These are phyloP conservation scores for Calidris pygmaea DNA, from an alignment of 2,113 vertebrate species.

Conservation along the genomic window DNA sequence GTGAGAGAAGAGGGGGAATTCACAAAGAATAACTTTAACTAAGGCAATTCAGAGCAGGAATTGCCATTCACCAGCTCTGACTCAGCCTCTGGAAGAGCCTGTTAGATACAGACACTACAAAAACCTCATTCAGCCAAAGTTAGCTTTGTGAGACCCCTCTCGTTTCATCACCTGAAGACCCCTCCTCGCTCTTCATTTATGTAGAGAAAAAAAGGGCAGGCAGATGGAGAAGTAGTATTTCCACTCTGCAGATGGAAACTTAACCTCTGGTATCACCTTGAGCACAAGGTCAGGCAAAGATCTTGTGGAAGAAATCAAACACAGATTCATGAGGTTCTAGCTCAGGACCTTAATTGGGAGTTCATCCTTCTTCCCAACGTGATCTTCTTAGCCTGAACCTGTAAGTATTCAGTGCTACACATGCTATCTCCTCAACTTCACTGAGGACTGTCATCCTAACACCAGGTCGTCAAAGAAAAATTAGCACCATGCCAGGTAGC, in stretches of 20 bases:
- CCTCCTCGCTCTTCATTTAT: neutral
- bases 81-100: neutral
- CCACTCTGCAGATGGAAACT: neutral
- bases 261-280: neutral
- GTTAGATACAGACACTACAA: neutral
- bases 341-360: neutral
- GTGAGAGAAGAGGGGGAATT: neutral
- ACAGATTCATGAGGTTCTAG: neutral
- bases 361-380: neutral
- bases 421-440: rapidly evolving
- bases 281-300: neutral
- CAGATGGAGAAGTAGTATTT: neutral
- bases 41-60: neutral
- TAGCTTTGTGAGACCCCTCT: neutral
- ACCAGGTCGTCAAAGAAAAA: neutral
- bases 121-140: neutral
- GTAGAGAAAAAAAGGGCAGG: neutral
- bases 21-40: neutral
- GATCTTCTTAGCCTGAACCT: neutral
- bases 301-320: neutral
- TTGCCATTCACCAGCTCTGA: neutral
- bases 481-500: neutral
- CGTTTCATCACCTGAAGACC: neutral
- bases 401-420: neutral
- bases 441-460: neutral